Evolutionary conservation across 1,140 invertebrate genomes (phyloP), one percentile per base, ranked within the genome.

Genomic region (Pollicipes pollicipes): DNA sequence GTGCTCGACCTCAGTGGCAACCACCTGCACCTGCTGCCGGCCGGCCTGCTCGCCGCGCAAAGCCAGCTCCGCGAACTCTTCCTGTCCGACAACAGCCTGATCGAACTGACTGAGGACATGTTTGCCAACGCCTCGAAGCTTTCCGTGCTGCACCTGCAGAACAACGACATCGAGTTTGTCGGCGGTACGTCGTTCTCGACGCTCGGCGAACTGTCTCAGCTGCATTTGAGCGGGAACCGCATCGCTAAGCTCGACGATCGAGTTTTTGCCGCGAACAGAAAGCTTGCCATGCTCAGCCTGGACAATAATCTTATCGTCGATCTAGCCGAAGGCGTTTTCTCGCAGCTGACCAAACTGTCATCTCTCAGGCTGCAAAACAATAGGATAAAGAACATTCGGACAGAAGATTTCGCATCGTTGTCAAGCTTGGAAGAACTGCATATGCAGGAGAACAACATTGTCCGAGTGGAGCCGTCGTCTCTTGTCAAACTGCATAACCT

Each of bases 361-460:
- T 90, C 93, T 82, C 85, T 95, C n/a, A 83, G 91, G 66, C 80
- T 95, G 58, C 90, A 94, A 76, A 90, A 91, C 70, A 95, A 95
- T 83, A 85, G 85, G 75, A 83, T 95, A 69, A 82, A 80, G 68
- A 83, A 85, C 68, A 87, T 95, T 73, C 84, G 85, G 29, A 84
- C 87, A 68, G 88, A 88, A 1, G 87, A 93, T 3, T 92, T 95
- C 75, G 87, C 88, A 70, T 87, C 89, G 0, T 78, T 94, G 29
- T 88, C 90, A 0, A 84, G 86, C 21, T 80, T 95, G 0, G 82
- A 91, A 74, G 91, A 94, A 78, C 79, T 95, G 30, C 90, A 93
- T 81, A 81, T 95, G 29, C 90, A 95, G 77, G 90, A 92, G 78
- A 95, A 95, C 80, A 78, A 84, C 16, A 91, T 95, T 72, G 84